A percentile compares a stretch with the other conserved stretches of the same genome.
phyloP scores from a whole-genome alignment of 2,797 vertebrate species.

The Bradypodion pumilum region DNA sequence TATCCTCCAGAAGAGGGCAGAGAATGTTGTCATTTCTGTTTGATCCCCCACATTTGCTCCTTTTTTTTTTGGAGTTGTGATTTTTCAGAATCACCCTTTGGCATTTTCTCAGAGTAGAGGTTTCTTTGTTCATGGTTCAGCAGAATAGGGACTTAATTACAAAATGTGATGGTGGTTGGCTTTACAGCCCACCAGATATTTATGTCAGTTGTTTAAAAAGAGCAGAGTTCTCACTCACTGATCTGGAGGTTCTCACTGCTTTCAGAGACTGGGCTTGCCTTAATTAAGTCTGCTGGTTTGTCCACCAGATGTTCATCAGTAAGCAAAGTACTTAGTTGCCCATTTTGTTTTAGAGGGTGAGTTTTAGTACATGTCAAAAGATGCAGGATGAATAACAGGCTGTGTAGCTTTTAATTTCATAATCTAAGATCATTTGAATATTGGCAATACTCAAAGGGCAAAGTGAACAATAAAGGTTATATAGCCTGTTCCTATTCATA shows the following conservation, averaged over 20 bases:
- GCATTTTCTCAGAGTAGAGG: not conserved
- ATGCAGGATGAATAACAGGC: no score
- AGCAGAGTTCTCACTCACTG: not conserved
- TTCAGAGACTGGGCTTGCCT: not conserved
- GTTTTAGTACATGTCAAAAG: not conserved
- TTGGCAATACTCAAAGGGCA: not conserved
- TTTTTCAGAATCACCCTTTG: not conserved
- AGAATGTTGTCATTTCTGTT: not conserved
- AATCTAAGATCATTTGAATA: not conserved
- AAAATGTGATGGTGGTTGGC: constrained; percentile 21
- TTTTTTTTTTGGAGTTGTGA: not conserved
- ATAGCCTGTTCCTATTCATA: not conserved
- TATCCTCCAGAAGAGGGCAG: no score
- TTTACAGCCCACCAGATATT: constrained; percentile 4
- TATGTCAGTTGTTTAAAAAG: constrained; percentile 13
- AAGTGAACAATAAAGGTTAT: not conserved
- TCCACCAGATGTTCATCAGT: not conserved
- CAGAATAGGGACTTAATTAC: not conserved
- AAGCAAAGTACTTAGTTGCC: not conserved
- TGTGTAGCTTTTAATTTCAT: constrained; percentile 3
- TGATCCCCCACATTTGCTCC: not conserved
- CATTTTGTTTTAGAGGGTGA: not conserved
- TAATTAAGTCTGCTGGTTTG: not conserved
- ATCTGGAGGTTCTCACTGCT: not conserved
- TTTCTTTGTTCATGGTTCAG: not conserved